Evolutionary conservation across 1,140 invertebrate genomes (phyloP).

Genomic region (Drosophila pandora): DNA sequence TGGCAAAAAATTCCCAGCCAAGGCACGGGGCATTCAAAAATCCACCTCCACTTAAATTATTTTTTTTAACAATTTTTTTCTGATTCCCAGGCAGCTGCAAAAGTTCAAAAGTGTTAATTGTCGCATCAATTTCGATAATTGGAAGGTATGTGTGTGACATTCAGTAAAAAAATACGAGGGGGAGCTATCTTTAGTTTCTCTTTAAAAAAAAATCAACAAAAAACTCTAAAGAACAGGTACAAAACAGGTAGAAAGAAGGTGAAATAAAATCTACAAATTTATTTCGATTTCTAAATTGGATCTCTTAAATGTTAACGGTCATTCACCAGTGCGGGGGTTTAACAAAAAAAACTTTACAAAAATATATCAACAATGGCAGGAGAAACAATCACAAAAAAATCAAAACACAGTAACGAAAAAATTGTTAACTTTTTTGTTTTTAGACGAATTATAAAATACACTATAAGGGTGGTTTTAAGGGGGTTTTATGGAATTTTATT

Average conservation of each 20-base stretch:
- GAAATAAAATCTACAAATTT: constrained; percentile 34
- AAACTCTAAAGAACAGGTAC: constrained; percentile 19
- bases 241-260: background rate
- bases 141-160: constrained; percentile 31
- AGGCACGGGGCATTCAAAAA: constrained; percentile 24
- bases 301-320: constrained; percentile 74
- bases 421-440: background rate
- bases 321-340: constrained; percentile 56
- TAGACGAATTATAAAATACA: background rate
- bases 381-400: constrained; percentile 1
- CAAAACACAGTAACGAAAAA: constrained; percentile 12
- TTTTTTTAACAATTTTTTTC: background rate
- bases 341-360: constrained; percentile 3
- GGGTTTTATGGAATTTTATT: too few relatives aligned
- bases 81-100: constrained; percentile 21
- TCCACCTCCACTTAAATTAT: constrained; percentile 1
- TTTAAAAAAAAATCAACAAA: background rate
- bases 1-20: constrained; percentile 64
- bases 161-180: background rate
- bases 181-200: background rate
- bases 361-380: constrained; percentile 10
- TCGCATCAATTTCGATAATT: constrained; percentile 73
- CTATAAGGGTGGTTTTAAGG: background rate
- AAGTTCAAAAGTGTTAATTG: constrained; percentile 78
- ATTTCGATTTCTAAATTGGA: constrained; percentile 56